Evolutionary conservation across 2,797 vertebrate species (phyloP).

Genomic region (Glossophaga mutica): DNA sequence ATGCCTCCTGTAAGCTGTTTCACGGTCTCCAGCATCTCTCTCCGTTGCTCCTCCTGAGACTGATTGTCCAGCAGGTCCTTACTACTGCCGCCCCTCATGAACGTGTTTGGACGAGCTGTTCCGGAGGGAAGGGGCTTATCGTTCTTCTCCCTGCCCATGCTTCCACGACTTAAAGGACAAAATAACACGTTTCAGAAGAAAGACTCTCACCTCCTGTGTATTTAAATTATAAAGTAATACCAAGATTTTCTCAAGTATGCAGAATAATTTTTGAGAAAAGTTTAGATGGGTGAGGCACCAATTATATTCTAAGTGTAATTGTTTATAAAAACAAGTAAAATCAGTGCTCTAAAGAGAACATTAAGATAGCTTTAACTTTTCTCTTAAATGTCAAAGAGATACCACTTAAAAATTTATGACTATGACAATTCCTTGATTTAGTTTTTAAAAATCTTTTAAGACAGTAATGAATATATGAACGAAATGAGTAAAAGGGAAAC

Average conservation of each 20-base stretch:
- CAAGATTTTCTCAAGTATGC: neutral
- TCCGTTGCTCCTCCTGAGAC: constrained; percentile 85
- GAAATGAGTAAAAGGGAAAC: neutral
- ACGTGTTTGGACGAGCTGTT: constrained; percentile 84
- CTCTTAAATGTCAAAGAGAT: constrained; percentile 6
- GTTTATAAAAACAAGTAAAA: neutral
- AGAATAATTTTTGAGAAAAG: neutral
- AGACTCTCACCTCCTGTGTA: neutral
- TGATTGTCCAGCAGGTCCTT: constrained; percentile 89
- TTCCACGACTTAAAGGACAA: constrained; percentile 83
- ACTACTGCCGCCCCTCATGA: constrained; percentile 86
- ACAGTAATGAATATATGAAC: neutral
- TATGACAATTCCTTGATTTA: neutral
- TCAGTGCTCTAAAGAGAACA: neutral
- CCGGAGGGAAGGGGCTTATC: constrained; percentile 87
- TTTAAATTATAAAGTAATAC: neutral
- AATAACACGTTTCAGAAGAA: neutral
- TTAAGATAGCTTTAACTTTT: neutral
- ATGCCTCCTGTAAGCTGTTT: constrained; percentile 85
- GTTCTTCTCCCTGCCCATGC: constrained; percentile 88
- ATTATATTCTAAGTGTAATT: neutral
- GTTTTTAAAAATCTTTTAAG: neutral
- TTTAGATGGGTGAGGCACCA: neutral
- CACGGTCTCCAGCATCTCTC: constrained; percentile 87
- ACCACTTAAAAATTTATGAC: neutral